Evolutionary conservation across 2,888 invertebrate genomes (phyloP), one percentile per base, ranked within the genome.

Genomic region (Dicyrtomina minuta): DNA sequence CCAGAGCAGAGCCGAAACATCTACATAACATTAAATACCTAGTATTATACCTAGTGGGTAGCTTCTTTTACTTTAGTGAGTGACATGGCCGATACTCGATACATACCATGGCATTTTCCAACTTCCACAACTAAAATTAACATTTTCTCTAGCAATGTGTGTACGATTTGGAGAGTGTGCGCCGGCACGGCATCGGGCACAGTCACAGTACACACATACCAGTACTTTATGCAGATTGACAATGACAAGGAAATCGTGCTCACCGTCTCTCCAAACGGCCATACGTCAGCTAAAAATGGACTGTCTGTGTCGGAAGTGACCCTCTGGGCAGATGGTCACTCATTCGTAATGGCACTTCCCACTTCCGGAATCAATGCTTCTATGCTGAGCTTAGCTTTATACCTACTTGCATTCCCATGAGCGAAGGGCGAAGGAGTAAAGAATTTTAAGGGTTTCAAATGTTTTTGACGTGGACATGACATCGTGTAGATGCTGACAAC

Each of bases 291-390:
- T 64, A 64, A 64, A 64, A 64, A 51, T 64, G 60, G 44, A 60
- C 46, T 62, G 49, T 22, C 49, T 46, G 64, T n/a, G n/a, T n/a
- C n/a, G n/a, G n/a, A n/a, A n/a, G n/a, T n/a, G 51, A 44, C 49
- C 59, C 49, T 46, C 27, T 49, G 64, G 64, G 64, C 64, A 64
- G 64, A 64, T 64, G 64, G 64, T 64, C 64, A 64, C 51, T 64
- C 26, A 43, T 49, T 43, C 62, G 62, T 62, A 62, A 49, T 62
- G 49, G 39, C 49, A 64, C 39, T 64, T 49, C 64, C 49, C 51
- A 49, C 33, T n/a, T 33, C 27, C 49, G 27, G 39, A 64, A 33
- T 51, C 51, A 56, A 56, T 10, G 33, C 51, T 26, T n/a, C n/a
- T n/a, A n/a, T n/a, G n/a, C n/a, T n/a, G n/a, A n/a, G n/a, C n/a